These are phyloP conservation scores for Tetrax tetrax DNA, from an alignment of 2,113 vertebrate species.

Conservation along the genomic window DNA sequence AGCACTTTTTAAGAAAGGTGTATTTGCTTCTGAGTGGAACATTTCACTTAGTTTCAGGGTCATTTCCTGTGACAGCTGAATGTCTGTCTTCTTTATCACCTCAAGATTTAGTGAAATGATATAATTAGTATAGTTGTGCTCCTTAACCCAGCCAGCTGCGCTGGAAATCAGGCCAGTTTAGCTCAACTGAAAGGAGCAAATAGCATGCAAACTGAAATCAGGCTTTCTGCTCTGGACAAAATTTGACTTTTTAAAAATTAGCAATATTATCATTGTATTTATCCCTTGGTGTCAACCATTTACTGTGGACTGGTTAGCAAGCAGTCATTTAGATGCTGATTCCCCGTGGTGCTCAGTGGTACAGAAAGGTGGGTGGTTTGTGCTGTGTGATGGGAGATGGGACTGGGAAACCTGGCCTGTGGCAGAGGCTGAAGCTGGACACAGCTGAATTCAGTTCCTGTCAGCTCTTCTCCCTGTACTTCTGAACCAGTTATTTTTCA, in stretches of 20 bases:
- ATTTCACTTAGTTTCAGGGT: slow-evolving; percentile 46
- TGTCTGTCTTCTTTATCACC: slow-evolving; percentile 53
- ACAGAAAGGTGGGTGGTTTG: not conserved
- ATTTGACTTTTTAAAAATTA: not conserved
- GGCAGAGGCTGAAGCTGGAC: not conserved
- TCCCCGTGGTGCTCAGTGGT: not conserved
- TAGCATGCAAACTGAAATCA: not conserved
- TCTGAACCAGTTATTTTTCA: not conserved
- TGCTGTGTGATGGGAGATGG: not conserved
- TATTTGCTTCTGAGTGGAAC: not conserved
- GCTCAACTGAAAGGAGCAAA: not conserved
- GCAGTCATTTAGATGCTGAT: fast-evolving
- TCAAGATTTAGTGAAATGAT: slow-evolving; percentile 38
- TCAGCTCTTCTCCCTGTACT: not conserved
- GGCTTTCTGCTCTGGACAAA: not conserved
- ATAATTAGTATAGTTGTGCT: slow-evolving; percentile 42
- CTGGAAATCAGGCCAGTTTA: not conserved
- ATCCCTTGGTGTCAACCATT: not conserved
- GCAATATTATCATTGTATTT: not conserved
- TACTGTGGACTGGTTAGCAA: not conserved
- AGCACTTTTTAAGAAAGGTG: slow-evolving; percentile 7
- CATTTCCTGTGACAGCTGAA: slow-evolving; percentile 46
- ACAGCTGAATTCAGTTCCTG: not conserved
- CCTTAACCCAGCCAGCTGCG: not conserved
- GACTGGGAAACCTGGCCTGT: not conserved